Evolutionary conservation across 2,113 vertebrate genomes (phyloP).

Genomic region (Accipiter virgatus): DNA sequence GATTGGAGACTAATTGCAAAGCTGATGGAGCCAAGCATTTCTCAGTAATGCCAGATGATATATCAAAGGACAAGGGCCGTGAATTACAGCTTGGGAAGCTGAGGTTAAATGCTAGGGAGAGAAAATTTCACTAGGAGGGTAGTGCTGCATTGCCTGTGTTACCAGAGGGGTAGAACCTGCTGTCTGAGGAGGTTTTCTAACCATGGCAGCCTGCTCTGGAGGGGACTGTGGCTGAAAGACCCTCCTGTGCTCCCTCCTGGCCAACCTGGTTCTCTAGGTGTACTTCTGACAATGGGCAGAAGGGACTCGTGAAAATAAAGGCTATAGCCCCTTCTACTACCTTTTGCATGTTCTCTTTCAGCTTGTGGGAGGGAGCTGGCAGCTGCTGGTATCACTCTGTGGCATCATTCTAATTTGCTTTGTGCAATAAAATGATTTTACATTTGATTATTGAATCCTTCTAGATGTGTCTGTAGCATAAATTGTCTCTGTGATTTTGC

Average conservation of each 20-base stretch:
- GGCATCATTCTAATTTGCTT: neutral
- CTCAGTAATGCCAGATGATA: neutral
- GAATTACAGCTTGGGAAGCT: neutral
- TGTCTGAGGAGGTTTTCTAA: neutral
- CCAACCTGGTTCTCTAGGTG: neutral
- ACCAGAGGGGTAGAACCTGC: neutral
- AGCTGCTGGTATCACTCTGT: neutral
- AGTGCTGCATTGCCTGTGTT: neutral
- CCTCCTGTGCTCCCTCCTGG: neutral
- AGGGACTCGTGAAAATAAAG: neutral
- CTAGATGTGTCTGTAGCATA: neutral
- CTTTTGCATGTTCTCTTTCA: neutral
- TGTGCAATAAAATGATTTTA: neutral
- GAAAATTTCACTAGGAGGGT: neutral
- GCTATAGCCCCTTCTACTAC: neutral
- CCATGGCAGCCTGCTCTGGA: neutral
- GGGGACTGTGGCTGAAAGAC: neutral
- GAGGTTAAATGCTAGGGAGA: neutral
- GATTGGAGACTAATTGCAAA: neutral
- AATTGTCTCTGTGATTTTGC: neutral
- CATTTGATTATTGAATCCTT: neutral
- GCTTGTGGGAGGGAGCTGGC: neutral
- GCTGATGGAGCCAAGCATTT: neutral
- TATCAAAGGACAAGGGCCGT: neutral
- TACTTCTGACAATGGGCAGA: neutral